Percentiles rank a stretch among this genome's conserved stretches.
These are phyloP conservation scores for Andrena fulva DNA, from an alignment of 2,888 invertebrate genomes.

Conservation along the genomic window DNA sequence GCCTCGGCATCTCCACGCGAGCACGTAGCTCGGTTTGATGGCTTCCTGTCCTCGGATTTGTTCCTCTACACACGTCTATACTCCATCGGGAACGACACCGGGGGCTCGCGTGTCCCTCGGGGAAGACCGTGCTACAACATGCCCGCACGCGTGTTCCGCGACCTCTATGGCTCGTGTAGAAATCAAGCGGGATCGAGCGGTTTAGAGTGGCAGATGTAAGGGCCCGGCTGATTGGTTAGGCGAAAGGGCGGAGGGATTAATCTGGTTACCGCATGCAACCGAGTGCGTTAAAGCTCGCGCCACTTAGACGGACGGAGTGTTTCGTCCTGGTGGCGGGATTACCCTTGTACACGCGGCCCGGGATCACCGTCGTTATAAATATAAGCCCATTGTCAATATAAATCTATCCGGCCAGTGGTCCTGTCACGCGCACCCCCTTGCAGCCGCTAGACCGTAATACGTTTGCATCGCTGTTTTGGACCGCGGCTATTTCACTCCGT, in stretches of 20 bases:
- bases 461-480: conserved; percentile 34
- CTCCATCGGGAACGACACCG: conserved; percentile 14
- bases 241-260: conserved; percentile 67
- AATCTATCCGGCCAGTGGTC: conserved; percentile 71
- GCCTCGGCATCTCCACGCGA: conserved; percentile 19
- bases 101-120: conserved; percentile 53
- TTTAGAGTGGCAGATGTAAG: conserved; percentile 62
- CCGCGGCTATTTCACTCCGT: conserved; percentile 49
- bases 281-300: conserved; percentile 63
- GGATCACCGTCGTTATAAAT: conserved; percentile 65
- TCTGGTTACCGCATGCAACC: conserved; percentile 72
- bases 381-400: conserved; percentile 73
- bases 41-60: conserved; percentile 53
- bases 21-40: conserved; percentile 50
- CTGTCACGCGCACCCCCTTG: conserved; percentile 70
- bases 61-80: conserved; percentile 6
- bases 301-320: conserved; percentile 54
- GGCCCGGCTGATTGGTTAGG: conserved; percentile 58
- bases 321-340: conserved; percentile 61
- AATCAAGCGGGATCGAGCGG: conserved; percentile 24
- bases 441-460: conserved; percentile 37
- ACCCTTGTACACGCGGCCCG: conserved; percentile 58
- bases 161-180: conserved; percentile 48
- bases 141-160: conserved; percentile 41
- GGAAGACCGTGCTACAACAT: conserved; percentile 25